Percentiles rank a stretch among this genome's conserved stretches.
Evolutionary conservation across 2,797 vertebrate species (phyloP).

Genomic region (Spinus pinus): DNA sequence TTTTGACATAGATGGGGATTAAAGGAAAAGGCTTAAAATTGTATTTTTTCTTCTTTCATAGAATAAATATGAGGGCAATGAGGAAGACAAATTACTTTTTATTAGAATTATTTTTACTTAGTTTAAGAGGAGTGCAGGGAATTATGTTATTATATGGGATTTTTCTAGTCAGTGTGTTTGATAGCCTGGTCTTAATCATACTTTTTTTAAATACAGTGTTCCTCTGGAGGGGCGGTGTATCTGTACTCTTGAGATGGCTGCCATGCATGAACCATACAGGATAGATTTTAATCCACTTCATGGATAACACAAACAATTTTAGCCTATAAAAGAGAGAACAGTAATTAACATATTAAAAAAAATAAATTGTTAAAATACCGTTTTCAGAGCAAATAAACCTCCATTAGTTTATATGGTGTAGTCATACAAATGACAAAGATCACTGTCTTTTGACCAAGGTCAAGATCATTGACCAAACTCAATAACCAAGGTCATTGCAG

Average conservation of each 20-base stretch:
- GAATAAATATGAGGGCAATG: background rate
- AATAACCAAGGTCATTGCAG: background rate
- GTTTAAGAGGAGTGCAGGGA: background rate
- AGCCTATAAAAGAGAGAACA: background rate
- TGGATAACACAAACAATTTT: background rate
- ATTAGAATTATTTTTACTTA: background rate
- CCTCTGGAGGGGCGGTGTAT: background rate
- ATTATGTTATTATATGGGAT: background rate
- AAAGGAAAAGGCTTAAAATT: background rate
- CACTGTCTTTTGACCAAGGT: background rate
- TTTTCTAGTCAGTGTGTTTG: background rate
- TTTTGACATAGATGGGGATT: background rate
- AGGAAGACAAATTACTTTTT: background rate
- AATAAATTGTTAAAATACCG: background rate
- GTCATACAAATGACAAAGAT: background rate
- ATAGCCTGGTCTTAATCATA: background rate
- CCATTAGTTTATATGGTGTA: background rate
- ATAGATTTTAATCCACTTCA: background rate
- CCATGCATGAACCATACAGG: background rate
- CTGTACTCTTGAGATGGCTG: background rate
- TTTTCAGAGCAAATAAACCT: background rate
- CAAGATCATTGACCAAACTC: background rate
- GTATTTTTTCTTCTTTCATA: background rate
- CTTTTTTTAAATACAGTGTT: rapidly evolving
- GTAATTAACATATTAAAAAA: background rate